Conservation (phyloP, 2,113 vertebrate genomes). For the Butastur rufipennis region DNA sequence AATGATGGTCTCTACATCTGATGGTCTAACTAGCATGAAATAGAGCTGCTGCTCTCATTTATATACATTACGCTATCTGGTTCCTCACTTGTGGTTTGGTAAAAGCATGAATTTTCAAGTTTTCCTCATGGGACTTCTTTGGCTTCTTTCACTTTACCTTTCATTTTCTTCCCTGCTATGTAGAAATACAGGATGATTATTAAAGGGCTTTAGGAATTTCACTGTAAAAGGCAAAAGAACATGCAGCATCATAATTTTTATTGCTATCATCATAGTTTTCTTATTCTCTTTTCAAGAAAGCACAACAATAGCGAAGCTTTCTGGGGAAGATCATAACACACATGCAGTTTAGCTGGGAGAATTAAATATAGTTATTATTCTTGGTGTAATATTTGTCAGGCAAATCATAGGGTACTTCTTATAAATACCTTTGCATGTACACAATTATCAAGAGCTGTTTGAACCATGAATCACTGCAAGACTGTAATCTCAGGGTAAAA, state of each 20-base stretch:
- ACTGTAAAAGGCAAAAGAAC: neutral
- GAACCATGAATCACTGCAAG: neutral
- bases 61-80: conserved; percentile 23
- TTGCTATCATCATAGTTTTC: neutral
- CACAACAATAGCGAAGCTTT: neutral
- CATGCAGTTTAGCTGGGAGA: neutral
- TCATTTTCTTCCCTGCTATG: conserved; percentile 27
- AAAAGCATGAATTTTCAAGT: conserved; percentile 54
- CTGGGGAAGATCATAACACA: neutral
- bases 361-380: neutral
- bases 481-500: neutral
- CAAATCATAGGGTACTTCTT: neutral
- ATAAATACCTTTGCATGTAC: neutral
- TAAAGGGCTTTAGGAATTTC: neutral
- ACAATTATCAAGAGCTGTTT: neutral
- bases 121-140: conserved; percentile 33
- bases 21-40: conserved; percentile 64
- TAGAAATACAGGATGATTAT: neutral
- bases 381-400: neutral
- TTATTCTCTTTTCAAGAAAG: neutral
- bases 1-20: conserved; percentile 25
- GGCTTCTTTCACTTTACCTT: conserved; percentile 41
- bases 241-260: neutral
- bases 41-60: conserved; percentile 57
- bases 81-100: conserved; percentile 47